Percentiles rank a stretch among this genome's conserved stretches.
These are phyloP conservation scores for Menidia beryllina DNA, from an alignment of 2,113 vertebrate species.

Conservation along the genomic window DNA sequence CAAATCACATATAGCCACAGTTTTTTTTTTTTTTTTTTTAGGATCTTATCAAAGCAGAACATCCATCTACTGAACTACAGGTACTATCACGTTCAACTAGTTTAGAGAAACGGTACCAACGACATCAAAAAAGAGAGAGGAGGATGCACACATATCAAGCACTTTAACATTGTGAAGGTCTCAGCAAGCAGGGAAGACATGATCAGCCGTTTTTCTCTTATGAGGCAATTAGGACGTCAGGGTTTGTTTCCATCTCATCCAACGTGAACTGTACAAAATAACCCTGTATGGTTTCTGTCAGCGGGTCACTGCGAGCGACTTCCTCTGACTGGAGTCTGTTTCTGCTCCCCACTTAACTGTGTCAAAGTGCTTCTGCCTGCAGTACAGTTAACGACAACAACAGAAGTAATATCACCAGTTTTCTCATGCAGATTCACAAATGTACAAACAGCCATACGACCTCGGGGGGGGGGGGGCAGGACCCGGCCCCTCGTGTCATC, in stretches of 20 bases:
- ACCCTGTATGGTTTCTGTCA: constrained; percentile 49
- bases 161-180: constrained; percentile 68
- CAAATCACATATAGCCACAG: constrained; percentile 93
- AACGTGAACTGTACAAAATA: constrained; percentile 72
- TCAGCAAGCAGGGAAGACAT: constrained; percentile 70
- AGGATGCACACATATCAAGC: constrained; percentile 74
- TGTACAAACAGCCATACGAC: constrained; percentile 53
- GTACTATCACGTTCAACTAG: constrained; percentile 90
- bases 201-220: constrained; percentile 14
- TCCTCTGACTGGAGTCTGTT: constrained; percentile 33
- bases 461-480: constrained; percentile 36
- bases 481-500: constrained; percentile 7
- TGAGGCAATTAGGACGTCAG: constrained; percentile 57
- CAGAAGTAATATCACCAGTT: constrained; percentile 46
- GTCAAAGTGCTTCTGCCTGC: constrained; percentile 56
- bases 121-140: constrained; percentile 59
- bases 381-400: constrained; percentile 32
- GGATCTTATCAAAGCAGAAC: constrained; percentile 86
- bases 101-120: constrained; percentile 73
- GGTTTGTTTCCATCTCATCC: constrained; percentile 49
- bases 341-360: constrained; percentile 15
- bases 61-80: constrained; percentile 92
- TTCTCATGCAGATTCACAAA: constrained; percentile 71
- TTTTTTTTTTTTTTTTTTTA: constrained; percentile 72
- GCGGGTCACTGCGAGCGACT: constrained; percentile 32